Evolutionary conservation across 1,140 invertebrate genomes (phyloP).

Genomic region (Charaxes varanes): DNA sequence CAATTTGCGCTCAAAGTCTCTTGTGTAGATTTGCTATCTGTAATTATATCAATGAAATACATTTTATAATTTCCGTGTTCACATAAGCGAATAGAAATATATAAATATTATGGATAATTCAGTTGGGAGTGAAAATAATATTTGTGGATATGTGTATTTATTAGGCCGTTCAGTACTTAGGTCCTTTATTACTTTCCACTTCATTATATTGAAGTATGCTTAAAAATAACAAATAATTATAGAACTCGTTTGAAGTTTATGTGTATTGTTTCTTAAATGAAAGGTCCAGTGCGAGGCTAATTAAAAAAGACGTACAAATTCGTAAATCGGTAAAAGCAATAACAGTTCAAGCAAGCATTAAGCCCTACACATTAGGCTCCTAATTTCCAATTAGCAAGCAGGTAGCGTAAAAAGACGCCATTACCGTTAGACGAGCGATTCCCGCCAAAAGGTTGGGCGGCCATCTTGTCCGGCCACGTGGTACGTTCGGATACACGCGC

Average conservation of each 20-base stretch:
- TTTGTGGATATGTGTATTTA: too few relatives aligned
- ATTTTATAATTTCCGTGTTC: background rate
- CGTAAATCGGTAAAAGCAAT: conserved; percentile 54
- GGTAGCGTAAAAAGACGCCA: conserved; percentile 71
- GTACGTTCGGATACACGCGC: conserved; percentile 52
- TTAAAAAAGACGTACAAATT: conserved; percentile 47
- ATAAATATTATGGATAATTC: background rate
- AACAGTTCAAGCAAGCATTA: conserved; percentile 53
- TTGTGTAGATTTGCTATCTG: conserved; percentile 37
- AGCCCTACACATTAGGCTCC: conserved; percentile 60
- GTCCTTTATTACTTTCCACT: too few relatives aligned
- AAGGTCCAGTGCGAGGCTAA: conserved; percentile 23
- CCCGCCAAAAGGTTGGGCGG: conserved; percentile 57
- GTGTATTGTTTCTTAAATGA: conserved; percentile 1
- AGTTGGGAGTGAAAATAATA: too few relatives aligned
- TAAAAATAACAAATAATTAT: too few relatives aligned
- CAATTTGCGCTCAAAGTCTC: conserved; percentile 35
- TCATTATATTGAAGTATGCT: too few relatives aligned
- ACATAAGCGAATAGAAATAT: too few relatives aligned
- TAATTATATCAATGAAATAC: conserved; percentile 21
- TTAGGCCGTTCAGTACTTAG: too few relatives aligned
- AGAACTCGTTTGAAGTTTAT: too few relatives aligned
- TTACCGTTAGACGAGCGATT: conserved; percentile 53
- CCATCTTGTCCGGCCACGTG: conserved; percentile 57
- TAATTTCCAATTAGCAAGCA: conserved; percentile 70